Base-by-base conservation (phyloP, 2,888 invertebrate genomes). In the Liopterus haemorrhoidalis region DNA sequence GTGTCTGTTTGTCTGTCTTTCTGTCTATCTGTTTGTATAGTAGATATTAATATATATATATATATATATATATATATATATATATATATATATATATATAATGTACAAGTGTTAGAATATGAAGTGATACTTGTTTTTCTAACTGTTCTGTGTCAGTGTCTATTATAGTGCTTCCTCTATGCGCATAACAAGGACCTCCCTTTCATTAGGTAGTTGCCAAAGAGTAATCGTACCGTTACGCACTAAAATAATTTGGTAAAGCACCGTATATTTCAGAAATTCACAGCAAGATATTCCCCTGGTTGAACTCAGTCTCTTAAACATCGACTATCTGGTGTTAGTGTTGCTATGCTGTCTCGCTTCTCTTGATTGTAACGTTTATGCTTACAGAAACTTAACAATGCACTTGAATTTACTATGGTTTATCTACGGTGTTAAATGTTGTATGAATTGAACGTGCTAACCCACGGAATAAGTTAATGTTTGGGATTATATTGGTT, bases 401-500 rank as follows among this genome's bases (percentile, higher is more conserved):
- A 44, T 44, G 44, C 44, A 44, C 32, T 37, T 44, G 44, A 31
- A 44, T 38, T 44, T 38, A 44, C 36, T 38, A 30, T 27, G 22
- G 6, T 22, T 22, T 8, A 22, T 22, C 22, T 14, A 27, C 36
- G 35, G 27, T 43, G 31, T 43, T 43, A 43, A 43, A 36, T 43
- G 31, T 43, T 36, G 42, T 36, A 43, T 36, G 36, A 43, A 35
- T 41, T 28, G 36, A 36, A 43, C 36, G 42, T 43, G 36, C 36
- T 43, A 36, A 28, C 42, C 44, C 15, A 15, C 31, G 30, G 38
- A 38, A 44, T 44, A 44, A 44, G 22, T 38, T 44, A 44, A 44
- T 44, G 44, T 44, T 22, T 28, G 22, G 38, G 37, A 44, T 44
- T 44, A n/a, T n/a, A 44, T 44, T 44, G 44, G 44, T 20, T 21